phyloP scores from a whole-genome alignment of 2,113 vertebrate species.

The Acanthochromis polyacanthus region DNA sequence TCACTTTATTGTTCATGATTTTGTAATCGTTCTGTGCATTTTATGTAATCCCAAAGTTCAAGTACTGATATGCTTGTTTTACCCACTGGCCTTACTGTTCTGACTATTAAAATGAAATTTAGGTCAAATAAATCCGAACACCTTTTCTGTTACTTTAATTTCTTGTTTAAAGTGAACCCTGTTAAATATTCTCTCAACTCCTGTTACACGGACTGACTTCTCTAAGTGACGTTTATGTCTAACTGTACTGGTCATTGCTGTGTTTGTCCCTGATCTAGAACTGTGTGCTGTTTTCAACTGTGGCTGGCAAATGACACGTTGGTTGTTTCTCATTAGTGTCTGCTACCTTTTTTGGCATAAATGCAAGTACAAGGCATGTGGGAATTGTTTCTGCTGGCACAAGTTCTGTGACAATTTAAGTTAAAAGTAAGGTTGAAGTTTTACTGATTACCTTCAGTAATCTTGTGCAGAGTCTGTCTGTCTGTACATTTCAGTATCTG shows the following conservation, averaged over 20 bases:
- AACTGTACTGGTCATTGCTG: not conserved
- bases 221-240: slow-evolving; percentile 20
- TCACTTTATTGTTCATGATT: not conserved
- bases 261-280: slow-evolving; percentile 3
- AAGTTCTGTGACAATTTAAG: not conserved
- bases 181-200: too few species aligned
- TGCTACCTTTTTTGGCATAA: not conserved
- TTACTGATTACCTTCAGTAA: not conserved
- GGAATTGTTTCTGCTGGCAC: slow-evolving; percentile 1
- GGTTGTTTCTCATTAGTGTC: slow-evolving; percentile 15
- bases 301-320: not conserved
- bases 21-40: too few species aligned
- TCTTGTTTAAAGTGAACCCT: too few species aligned
- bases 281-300: not conserved
- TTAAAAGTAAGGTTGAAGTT: not conserved
- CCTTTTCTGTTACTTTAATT: too few species aligned
- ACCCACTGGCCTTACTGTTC: too few species aligned
- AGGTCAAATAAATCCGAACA: too few species aligned
- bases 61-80: too few species aligned
- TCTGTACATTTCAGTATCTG: not conserved
- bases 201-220: not conserved
- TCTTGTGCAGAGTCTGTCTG: not conserved
- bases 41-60: too few species aligned
- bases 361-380: too few species aligned
- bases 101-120: too few species aligned